Base-by-base conservation (phyloP, 2,888 invertebrate species). In the Nomada lathburiana region DNA sequence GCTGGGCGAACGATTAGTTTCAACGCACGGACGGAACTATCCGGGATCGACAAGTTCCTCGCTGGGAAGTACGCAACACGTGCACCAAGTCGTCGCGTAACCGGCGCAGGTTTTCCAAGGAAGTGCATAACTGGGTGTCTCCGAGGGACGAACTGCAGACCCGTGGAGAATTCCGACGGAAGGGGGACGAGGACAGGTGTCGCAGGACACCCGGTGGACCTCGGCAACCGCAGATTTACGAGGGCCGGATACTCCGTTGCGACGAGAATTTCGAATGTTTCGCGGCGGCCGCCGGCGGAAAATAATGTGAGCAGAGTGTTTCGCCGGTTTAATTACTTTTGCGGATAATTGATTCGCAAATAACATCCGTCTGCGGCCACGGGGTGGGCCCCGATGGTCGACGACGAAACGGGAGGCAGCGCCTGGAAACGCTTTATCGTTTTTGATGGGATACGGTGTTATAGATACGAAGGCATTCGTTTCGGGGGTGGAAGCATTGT, bases 161-260 rank as follows among this genome's bases (percentile, higher is more conserved):
- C 18, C 62, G 60, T 36, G 55, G 57, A 62, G 59, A 55, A 52
- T 26, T 73, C 63, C 36, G 73, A 53, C 36, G 57, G 53, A 74
- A 82, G 86, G 80, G 86, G 73, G 80, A 85, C 73, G 80, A 83
- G 73, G 77, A 86, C 73, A 78, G 82, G 69, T 73, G 64, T 78
- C 63, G 74, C 76, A 64, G 71, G 83, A 79, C 86, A 73, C 75
- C 65, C 73, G 63, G 68, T 78, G 80, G 77, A 85, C 86, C 85
- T 80, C 80, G 68, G 57, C 62, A 55, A 86, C 86, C 86, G 10
- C 86, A 86, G 86, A 86, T 86, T 86, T 86, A 86, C 67, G 86
- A 75, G 80, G 55, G 70, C 76, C 68, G 1, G 23, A 18, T 44
- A 42, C 70, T 59, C 65, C 74, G 29, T 23, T 36, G 63, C 63